phyloP scores from a whole-genome alignment of 1,140 invertebrate genomes.

The Hermetia illucens region DNA sequence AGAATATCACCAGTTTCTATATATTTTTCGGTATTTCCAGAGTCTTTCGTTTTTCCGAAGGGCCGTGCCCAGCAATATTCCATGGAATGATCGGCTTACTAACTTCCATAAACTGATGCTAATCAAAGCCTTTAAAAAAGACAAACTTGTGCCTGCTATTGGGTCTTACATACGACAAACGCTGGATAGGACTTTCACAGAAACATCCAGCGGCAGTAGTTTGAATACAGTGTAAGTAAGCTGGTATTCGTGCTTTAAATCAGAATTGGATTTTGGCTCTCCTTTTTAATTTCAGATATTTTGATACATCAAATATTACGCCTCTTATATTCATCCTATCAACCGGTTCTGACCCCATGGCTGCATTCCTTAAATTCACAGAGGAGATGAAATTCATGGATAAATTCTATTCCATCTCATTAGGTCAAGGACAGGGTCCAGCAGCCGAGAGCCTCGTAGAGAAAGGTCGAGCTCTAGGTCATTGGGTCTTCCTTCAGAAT shows the following conservation, averaged over 20 bases:
- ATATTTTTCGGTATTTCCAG: not conserved
- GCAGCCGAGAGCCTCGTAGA: constrained; percentile 69
- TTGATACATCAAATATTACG: constrained; percentile 52
- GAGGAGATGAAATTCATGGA: constrained; percentile 61
- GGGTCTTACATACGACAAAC: constrained; percentile 63
- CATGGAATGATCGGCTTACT: constrained; percentile 44
- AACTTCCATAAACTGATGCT: constrained; percentile 73
- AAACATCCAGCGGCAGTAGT: constrained; percentile 45
- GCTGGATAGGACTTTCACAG: constrained; percentile 63
- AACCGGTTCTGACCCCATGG: constrained; percentile 81
- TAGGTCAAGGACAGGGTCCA: constrained; percentile 81
- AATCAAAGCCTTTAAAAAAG: constrained; percentile 61
- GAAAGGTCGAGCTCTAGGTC: constrained; percentile 48
- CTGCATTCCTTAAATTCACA: constrained; percentile 62
- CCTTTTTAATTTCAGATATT: constrained; percentile 41
- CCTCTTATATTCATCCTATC: constrained; percentile 84
- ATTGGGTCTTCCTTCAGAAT: constrained; percentile 83
- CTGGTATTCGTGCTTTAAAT: not conserved
- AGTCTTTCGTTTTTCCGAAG: constrained; percentile 12
- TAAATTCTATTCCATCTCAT: constrained; percentile 66
- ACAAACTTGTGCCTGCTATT: constrained; percentile 66
- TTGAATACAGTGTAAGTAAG: constrained; percentile 51
- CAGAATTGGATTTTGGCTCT: not conserved
- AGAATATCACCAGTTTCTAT: not conserved
- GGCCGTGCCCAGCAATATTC: not conserved